Base-by-base conservation (phyloP, 2,797 vertebrate genomes). In the Loriculus beryllinus region DNA sequence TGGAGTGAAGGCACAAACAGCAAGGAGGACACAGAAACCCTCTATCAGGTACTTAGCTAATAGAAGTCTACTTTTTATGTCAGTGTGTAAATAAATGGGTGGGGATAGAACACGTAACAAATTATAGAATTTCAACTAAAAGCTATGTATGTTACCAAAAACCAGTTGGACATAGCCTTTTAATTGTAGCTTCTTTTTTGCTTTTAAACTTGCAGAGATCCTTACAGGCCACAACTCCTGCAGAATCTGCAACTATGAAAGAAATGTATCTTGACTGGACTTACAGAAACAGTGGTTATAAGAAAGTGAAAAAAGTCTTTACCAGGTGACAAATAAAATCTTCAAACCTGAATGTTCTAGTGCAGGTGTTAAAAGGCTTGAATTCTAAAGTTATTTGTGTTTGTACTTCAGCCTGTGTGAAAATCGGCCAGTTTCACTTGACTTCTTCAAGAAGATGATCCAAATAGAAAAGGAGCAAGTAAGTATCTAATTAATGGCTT, bases 391-490 rank as follows among this genome's bases (percentile, higher is more conserved):
- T 86, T 48, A n/a, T 12, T 42, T 37, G 10, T 23, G 21, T 75
- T 92, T 86, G 79, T 81, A 51, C 97, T 92, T 82, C 95, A 99
- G 99, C 93, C 97, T 99, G 84, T 98, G 98, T 81, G 99, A 99
- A 96, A 98, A 94, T 82, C 98, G 98, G 18, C 99, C 99, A 0
- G 96, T 99, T 96, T 98, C 99, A 63, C 98, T 98, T 87, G 95
- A 92, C 17, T 99, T 99, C 97, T 99, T 99, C 97, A 98, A 96
- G 96, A 98, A 93, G 91, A 99, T 99, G 98, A 98, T 99, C 70
- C 90, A 98, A 81, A 98, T 99, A 28, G 99, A 99, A 97, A 99
- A 99, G 89, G 97, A 99, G 42, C 99, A 99, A 96, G 99, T 99
- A 96, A 95, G 98, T 74, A 43, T 77, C 52, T 31, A 70, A 2